Percentiles rank a stretch among this genome's conserved stretches.
phyloP scores from a whole-genome alignment of 2,113 vertebrate genomes.

The Oplegnathus fasciatus region DNA sequence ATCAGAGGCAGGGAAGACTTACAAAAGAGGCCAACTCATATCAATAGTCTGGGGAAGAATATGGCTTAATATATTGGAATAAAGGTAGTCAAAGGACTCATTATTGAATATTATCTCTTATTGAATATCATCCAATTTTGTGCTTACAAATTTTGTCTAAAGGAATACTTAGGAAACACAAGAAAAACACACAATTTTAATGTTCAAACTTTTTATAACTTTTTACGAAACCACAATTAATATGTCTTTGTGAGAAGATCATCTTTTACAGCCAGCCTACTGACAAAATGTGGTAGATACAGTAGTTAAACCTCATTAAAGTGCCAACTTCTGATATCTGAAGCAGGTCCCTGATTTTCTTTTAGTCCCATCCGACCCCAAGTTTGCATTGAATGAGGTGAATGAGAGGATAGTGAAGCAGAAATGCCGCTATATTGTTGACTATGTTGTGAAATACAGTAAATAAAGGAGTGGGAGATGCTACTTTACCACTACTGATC shows the following conservation, averaged over 20 bases:
- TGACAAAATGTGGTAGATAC: constrained; percentile 26
- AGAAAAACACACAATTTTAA: not conserved
- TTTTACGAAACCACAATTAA: constrained; percentile 18
- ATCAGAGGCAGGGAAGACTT: constrained; percentile 20
- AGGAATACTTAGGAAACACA: not conserved
- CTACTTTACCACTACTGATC: constrained; percentile 64
- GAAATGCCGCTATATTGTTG: constrained; percentile 37
- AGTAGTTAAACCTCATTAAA: constrained; percentile 44
- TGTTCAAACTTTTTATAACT: not conserved
- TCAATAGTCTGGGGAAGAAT: constrained; percentile 12
- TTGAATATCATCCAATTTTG: not conserved
- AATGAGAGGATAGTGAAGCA: constrained; percentile 46
- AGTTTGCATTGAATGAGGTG: constrained; percentile 65
- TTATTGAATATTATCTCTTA: not conserved
- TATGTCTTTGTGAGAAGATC: constrained; percentile 4
- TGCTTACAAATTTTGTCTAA: constrained; percentile 17
- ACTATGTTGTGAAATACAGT: constrained; percentile 67
- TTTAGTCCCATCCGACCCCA: constrained; percentile 49
- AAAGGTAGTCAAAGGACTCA: constrained; percentile 24
- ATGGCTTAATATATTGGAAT: constrained; percentile 54
- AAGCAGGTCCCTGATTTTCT: constrained; percentile 70
- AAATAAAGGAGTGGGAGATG: constrained; percentile 62
- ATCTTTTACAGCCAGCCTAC: constrained; percentile 37
- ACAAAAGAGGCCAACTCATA: constrained; percentile 21
- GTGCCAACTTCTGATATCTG: constrained; percentile 58